Percentiles rank a stretch among this genome's conserved stretches.
These are phyloP conservation scores for Tineola bisselliella DNA, from an alignment of 2,888 invertebrate species.

Conservation along the genomic window DNA sequence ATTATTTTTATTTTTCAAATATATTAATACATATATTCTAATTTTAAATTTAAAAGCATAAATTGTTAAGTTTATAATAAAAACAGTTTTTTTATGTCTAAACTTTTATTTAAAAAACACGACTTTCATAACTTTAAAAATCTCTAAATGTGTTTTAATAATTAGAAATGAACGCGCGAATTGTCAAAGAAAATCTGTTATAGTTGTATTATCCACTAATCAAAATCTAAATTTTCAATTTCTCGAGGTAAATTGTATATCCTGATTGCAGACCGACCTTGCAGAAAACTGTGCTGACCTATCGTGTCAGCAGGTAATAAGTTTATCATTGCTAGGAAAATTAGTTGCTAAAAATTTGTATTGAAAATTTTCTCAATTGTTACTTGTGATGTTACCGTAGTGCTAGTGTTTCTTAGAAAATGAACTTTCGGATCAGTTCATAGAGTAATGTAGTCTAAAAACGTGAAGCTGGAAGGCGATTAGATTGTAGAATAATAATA, in stretches of 20 bases:
- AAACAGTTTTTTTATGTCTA: too few relatives aligned
- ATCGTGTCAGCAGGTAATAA: slow-evolving; percentile 67
- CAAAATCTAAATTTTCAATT: slow-evolving; percentile 3
- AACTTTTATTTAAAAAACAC: too few relatives aligned
- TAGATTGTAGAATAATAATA: slow-evolving; percentile 1
- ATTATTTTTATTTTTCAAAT: slow-evolving; percentile 19
- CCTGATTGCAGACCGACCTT: slow-evolving; percentile 65
- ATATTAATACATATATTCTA: neutral
- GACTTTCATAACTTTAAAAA: too few relatives aligned
- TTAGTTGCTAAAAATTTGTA: slow-evolving; percentile 22
- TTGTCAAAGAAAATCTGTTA: neutral
- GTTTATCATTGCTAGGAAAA: slow-evolving; percentile 54
- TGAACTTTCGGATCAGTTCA: neutral
- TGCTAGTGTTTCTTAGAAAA: slow-evolving; percentile 2
- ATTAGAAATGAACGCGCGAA: too few relatives aligned
- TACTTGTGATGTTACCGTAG: slow-evolving; percentile 10
- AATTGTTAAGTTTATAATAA: too few relatives aligned
- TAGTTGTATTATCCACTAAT: neutral
- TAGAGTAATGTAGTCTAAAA: neutral
- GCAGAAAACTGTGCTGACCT: slow-evolving; percentile 67
- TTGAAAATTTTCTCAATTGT: neutral
- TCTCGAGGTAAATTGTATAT: slow-evolving; percentile 37
- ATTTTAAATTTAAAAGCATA: neutral
- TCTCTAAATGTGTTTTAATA: too few relatives aligned
- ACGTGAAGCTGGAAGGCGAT: neutral